A percentile compares a stretch with the other conserved stretches of the same genome.
These are phyloP conservation scores for Holacanthella duospinosa DNA, from an alignment of 2,888 invertebrate genomes.

Conservation along the genomic window DNA sequence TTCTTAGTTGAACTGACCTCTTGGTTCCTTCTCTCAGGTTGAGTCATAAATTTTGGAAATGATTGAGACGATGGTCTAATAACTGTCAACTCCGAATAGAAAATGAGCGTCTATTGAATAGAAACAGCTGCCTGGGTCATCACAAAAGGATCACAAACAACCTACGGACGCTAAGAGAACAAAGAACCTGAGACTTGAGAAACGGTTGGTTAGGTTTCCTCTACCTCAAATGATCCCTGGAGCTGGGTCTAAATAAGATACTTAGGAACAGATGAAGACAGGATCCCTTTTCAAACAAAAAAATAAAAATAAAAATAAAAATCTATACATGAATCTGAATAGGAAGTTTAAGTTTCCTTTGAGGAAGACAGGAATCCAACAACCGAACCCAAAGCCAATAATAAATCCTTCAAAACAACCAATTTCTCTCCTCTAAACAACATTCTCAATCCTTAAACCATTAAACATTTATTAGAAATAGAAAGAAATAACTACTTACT, in stretches of 20 bases:
- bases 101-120: neutral
- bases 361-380: too few relatives aligned
- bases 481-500: too few relatives aligned
- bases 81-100: neutral
- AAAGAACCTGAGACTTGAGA: neutral
- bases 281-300: neutral
- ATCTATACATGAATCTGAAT: too few relatives aligned
- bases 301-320: too few relatives aligned
- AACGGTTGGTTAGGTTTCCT: neutral
- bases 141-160: neutral
- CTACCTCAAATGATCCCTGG: neutral
- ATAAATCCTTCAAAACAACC: too few relatives aligned
- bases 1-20: neutral
- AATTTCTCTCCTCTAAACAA: too few relatives aligned
- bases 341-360: too few relatives aligned
- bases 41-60: neutral
- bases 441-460: too few relatives aligned
- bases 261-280: neutral
- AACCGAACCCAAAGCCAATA: too few relatives aligned
- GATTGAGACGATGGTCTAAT: neutral
- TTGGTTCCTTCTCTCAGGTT: neutral
- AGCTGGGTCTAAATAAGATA: neutral
- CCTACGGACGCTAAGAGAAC: neutral
- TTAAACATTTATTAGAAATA: too few relatives aligned
- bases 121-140: neutral